Base-by-base conservation (phyloP, 64 coral and sea anemone genomes). In the Dendrophyllia cribrosa region DNA sequence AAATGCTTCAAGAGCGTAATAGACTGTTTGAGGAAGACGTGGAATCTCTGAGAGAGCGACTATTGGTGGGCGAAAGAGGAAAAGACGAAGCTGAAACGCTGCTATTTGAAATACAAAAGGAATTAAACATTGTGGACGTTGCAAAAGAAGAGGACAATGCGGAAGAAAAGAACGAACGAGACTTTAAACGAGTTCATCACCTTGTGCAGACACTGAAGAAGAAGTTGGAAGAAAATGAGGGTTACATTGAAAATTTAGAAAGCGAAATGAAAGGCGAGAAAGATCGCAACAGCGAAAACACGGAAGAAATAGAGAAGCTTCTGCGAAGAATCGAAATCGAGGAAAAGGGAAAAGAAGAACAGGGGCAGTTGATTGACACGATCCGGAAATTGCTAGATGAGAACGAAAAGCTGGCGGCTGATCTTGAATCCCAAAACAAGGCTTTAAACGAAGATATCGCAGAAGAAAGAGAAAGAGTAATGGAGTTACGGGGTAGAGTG, bases 401-500 rank as follows among this genome's bases (percentile, higher is more conserved):
- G 48, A 89, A 72, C 76, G 91, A 93, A 59, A 89, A 96, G 77
- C 77, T 96, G 45, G 90, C 83, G 17, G 78, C 25, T 56, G 83
- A 96, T 52, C 87, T 93, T 51, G 90, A 96, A 72, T 87, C 73
- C 6, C 90, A 88, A 89, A 96, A 96, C 82, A 77, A 93, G 10
- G 45, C 66, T 73, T 68, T 96, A n/a, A 96, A 83, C 44, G 77
- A 91, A 51, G 74, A 90, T 3, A 91, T 94, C 17, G 26, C 26
- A n/a, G 76, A 87, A 79, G 95, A 97, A 65, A 94, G 67, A 62
- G 79, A 50, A 17, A 73, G 75, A 21, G 84, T 93, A 11, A 82
- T 84, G 72, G 88, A 94, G 25, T 48, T 94, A 34, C 86, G 76
- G 47, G 89, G 66, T 15, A 90, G 93, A 55, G 58, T 97, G 5